These are phyloP conservation scores for Lanistes nyassanus DNA, from an alignment of 1,140 invertebrate genomes.

Conservation along the genomic window DNA sequence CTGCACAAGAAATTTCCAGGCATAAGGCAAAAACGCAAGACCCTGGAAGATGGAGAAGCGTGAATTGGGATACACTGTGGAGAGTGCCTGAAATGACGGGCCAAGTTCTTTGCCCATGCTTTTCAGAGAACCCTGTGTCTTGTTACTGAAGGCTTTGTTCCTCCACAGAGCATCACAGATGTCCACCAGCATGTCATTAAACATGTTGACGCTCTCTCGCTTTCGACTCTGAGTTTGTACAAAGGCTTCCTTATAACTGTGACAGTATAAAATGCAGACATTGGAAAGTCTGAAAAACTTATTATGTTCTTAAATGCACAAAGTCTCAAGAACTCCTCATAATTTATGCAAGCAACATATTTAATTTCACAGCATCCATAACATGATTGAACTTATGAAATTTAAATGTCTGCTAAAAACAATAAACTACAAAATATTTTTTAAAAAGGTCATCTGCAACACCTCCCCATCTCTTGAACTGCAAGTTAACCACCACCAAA, in stretches of 20 bases:
- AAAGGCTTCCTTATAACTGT: conserved; percentile 20
- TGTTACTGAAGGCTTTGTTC: conserved; percentile 29
- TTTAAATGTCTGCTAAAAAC: too few relatives aligned
- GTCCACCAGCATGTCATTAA: conserved; percentile 36
- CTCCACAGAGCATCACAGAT: conserved; percentile 36
- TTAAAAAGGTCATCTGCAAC: too few relatives aligned
- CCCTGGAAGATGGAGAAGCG: conserved; percentile 33
- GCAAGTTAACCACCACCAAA: too few relatives aligned
- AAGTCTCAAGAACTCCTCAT: too few relatives aligned
- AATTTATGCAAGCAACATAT: too few relatives aligned
- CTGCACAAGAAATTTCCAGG: conserved; percentile 31
- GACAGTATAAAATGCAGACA: too few relatives aligned
- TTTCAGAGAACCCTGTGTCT: conserved; percentile 8
- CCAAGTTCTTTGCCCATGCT: conserved; percentile 21
- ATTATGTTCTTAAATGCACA: too few relatives aligned
- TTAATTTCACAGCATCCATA: too few relatives aligned
- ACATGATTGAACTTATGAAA: too few relatives aligned
- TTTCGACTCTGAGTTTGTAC: not conserved
- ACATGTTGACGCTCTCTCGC: conserved; percentile 14
- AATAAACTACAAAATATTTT: too few relatives aligned
- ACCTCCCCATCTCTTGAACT: too few relatives aligned
- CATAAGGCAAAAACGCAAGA: conserved; percentile 30
- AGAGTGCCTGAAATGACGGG: not conserved
- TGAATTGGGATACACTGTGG: conserved; percentile 19
- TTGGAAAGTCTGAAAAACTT: too few relatives aligned